Evolutionary conservation across 2,113 vertebrate genomes (phyloP).

Genomic region (Triplophysa tibetana): DNA sequence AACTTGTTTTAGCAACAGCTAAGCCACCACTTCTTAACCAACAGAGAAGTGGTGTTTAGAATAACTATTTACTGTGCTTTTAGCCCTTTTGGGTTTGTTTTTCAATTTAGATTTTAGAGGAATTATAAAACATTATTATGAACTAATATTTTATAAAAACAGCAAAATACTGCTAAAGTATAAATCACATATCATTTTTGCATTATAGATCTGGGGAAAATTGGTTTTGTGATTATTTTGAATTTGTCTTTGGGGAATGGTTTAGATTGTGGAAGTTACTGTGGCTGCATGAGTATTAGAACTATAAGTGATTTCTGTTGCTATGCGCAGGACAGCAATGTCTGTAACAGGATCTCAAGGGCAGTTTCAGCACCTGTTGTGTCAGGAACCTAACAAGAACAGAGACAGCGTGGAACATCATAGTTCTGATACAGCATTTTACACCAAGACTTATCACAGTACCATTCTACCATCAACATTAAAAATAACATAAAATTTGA

Average conservation of each 20-base stretch:
- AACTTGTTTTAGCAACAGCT: not conserved
- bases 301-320: slow-evolving; percentile 43
- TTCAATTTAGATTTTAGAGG: too few relatives aligned
- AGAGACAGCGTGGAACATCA: slow-evolving; percentile 5
- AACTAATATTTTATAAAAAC: too few relatives aligned
- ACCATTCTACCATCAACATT: too few relatives aligned
- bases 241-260: not conserved
- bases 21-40: not conserved
- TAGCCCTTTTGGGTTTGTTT: too few relatives aligned
- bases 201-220: too few relatives aligned
- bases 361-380: slow-evolving; percentile 21
- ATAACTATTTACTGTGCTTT: not conserved
- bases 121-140: too few relatives aligned
- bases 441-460: not conserved
- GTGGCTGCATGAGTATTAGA: slow-evolving; percentile 5
- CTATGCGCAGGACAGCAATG: slow-evolving; percentile 50
- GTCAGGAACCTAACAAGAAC: not conserved
- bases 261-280: not conserved
- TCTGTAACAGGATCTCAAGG: slow-evolving; percentile 51
- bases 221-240: too few relatives aligned
- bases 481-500: too few relatives aligned
- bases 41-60: not conserved
- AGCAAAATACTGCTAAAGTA: too few relatives aligned
- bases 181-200: too few relatives aligned
- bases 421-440: not conserved